A percentile compares a stretch with the other conserved stretches of the same genome.
Conservation (phyloP, 2,888 invertebrate species). For the Cataglyphis cursor region DNA sequence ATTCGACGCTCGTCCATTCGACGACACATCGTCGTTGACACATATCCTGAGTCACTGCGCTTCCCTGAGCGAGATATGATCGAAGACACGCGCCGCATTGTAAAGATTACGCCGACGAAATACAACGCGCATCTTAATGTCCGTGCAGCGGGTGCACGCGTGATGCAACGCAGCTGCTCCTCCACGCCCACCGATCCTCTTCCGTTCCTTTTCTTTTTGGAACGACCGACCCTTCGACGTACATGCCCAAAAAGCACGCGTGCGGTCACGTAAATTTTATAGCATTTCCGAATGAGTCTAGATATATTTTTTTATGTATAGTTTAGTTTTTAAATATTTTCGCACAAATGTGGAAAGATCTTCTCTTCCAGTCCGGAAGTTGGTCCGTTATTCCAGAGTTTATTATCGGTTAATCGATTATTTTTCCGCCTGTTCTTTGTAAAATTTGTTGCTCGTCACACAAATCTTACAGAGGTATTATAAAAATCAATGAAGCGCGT, state of each 20-base stretch:
- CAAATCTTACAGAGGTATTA: background rate
- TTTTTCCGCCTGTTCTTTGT: background rate
- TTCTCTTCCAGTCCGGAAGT: background rate
- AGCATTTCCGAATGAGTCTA: background rate
- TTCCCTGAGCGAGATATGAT: constrained; percentile 72
- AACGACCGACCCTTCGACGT: constrained; percentile 21
- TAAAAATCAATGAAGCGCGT: constrained; percentile 16
- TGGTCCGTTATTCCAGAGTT: background rate
- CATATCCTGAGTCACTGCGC: constrained; percentile 68
- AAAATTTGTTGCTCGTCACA: constrained; percentile 1
- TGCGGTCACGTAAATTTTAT: constrained; percentile 4
- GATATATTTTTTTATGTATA: background rate
- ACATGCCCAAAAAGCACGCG: background rate
- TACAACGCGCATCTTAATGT: constrained; percentile 71
- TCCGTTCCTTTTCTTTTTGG: constrained; percentile 47
- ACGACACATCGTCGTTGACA: constrained; percentile 70
- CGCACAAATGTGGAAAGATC: background rate
- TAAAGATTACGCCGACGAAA: constrained; percentile 75
- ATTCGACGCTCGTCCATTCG: background rate
- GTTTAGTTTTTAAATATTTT: background rate
- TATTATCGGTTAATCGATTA: background rate
- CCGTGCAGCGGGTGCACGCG: constrained; percentile 57
- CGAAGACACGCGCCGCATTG: constrained; percentile 80
- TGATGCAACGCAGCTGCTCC: constrained; percentile 66
- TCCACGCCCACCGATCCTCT: constrained; percentile 66